Base-by-base conservation (phyloP, 2,888 invertebrate species). In the Parnassius orleans region DNA sequence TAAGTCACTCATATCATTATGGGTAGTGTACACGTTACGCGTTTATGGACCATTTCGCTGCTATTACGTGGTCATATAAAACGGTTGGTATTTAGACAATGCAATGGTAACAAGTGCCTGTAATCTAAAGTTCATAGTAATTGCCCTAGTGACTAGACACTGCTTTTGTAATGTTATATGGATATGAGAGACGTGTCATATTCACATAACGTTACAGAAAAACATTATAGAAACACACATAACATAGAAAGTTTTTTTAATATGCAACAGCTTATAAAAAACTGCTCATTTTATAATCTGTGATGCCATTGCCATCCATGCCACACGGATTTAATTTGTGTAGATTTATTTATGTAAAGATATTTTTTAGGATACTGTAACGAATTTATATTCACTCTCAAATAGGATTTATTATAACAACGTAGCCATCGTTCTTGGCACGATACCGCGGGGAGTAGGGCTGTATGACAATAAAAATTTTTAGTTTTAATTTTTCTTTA, bases 81-180 rank as follows among this genome's bases (percentile, higher is more conserved):
- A 73, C 72, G 72, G 68, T 68, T 73, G 77, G 75, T 79, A 81
- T 80, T 80, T 80, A 79, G 79, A 80, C 80, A 80, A 81, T 79
- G 69, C 80, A 80, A 81, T 79, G 69, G 77, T 70, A 71, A 68
- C 68, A 64, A 68, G 56, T 54, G 60, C 52, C 64, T 65, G 68
- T 66, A 72, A 72, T 68, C 65, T 73, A 70, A 70, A 72, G 69
- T 73, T 74, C 72, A 69, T 57, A 63, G 70, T 71, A 70, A 72
- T 75, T 74, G 70, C 69, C 61, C 63, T 33, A 3, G 50, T 60
- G 59, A 50, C 41, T 57, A 53, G 41, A 46, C 48, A 66, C 68
- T 61, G 66, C 66, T 69, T 66, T 67, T 70, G 69, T 71, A 69
- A 70, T 64, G 57, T n/a, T 48, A 48, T 12, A 5, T 33, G 33